Conservation (phyloP, 2,888 invertebrate genomes). For the Meteorus colon region DNA sequence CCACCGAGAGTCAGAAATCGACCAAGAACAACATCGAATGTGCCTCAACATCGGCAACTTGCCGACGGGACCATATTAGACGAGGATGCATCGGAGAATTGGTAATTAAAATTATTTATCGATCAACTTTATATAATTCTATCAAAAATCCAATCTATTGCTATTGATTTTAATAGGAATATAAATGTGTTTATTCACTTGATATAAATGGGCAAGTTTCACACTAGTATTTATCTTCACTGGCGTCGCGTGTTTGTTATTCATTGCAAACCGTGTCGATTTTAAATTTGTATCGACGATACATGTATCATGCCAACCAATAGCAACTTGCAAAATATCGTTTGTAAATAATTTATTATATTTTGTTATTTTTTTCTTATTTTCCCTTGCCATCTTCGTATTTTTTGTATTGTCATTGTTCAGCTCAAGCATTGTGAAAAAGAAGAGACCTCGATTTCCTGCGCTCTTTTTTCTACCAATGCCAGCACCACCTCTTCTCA, state of each 20-base stretch:
- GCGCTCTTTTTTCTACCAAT: constrained; percentile 10
- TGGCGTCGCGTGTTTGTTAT: not conserved
- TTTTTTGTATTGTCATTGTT: not conserved
- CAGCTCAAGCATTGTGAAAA: not conserved
- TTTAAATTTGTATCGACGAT: constrained; percentile 8
- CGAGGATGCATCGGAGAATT: constrained; percentile 75
- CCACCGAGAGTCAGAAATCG: constrained; percentile 68
- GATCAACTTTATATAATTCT: constrained; percentile 24
- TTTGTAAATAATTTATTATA: not conserved
- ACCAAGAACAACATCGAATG: constrained; percentile 75
- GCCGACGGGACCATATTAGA: constrained; percentile 79
- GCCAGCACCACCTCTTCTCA: not conserved
- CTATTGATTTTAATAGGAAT: not conserved
- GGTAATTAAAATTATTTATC: constrained; percentile 58
- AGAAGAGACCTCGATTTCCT: constrained; percentile 25
- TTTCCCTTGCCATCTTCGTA: not conserved
- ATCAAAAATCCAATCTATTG: not conserved
- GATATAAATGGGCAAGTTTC: constrained; percentile 14
- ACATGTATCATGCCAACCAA: constrained; percentile 27
- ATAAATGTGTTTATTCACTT: not conserved
- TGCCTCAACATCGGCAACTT: constrained; percentile 79
- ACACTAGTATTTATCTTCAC: constrained; percentile 23
- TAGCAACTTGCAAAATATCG: constrained; percentile 2
- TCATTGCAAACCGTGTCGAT: constrained; percentile 19
- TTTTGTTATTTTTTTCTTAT: constrained; percentile 6